These are phyloP conservation scores for Tipula confusa DNA, from an alignment of 2,888 invertebrate genomes.

Conservation along the genomic window DNA sequence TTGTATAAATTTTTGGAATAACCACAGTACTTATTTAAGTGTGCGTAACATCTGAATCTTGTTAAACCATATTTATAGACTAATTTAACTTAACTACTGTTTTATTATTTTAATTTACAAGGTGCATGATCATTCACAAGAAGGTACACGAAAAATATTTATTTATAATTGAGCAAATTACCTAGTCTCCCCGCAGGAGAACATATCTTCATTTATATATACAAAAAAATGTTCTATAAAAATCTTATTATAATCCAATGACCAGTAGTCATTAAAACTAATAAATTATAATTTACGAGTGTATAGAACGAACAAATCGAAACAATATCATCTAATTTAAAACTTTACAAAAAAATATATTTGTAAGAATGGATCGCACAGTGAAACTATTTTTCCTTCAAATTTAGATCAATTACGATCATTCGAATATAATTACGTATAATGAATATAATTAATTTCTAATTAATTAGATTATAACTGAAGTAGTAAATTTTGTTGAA, in stretches of 20 bases:
- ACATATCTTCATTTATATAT: neutral
- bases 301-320: neutral
- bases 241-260: neutral
- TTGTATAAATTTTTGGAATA: too few species aligned
- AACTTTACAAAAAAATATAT: neutral
- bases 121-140: neutral
- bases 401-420: conserved; percentile 12
- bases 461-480: conserved; percentile 12
- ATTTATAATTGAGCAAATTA: neutral
- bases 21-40: too few species aligned
- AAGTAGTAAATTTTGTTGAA: neutral
- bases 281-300: neutral
- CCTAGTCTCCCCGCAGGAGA: neutral
- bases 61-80: neutral
- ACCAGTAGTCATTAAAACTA: conserved; percentile 20
- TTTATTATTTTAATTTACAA: neutral
- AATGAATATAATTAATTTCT: conserved; percentile 20
- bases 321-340: conserved; percentile 20
- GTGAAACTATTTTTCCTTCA: neutral
- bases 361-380: too few species aligned
- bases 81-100: neutral
- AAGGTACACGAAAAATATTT: neutral
- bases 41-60: too few species aligned
- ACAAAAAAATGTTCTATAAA: neutral
- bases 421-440: neutral